phyloP scores from a whole-genome alignment of 1,140 invertebrate genomes.

The Drosophila guanche region DNA sequence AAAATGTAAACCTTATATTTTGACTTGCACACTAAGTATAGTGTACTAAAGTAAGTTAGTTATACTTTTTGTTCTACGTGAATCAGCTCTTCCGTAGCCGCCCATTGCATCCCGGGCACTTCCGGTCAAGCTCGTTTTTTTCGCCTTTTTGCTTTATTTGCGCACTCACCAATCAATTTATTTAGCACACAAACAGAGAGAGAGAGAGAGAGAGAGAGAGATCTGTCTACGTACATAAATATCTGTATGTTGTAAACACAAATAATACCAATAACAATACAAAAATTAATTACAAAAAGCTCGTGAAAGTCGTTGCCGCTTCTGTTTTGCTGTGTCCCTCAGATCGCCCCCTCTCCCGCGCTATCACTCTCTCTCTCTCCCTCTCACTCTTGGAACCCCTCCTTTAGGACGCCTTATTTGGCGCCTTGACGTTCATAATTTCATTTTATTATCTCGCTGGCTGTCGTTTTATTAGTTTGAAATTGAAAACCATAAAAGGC shows the following conservation, averaged over 20 bases:
- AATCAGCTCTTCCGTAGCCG: constrained; percentile 47
- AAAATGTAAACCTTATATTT: constrained; percentile 5
- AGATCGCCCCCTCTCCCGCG: constrained; percentile 6
- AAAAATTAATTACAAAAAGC: constrained; percentile 74
- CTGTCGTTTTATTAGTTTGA: constrained; percentile 80
- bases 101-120: constrained; percentile 64
- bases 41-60: constrained; percentile 8
- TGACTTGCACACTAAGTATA: constrained; percentile 6
- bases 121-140: constrained; percentile 74
- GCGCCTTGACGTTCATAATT: constrained; percentile 78
- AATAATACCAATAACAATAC: constrained; percentile 52
- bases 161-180: constrained; percentile 54
- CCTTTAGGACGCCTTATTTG: constrained; percentile 61
- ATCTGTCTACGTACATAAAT: constrained; percentile 17
- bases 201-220: neutral
- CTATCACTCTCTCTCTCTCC: neutral
- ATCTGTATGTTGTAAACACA: constrained; percentile 52
- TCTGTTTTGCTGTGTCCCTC: constrained; percentile 48
- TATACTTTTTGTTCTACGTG: constrained; percentile 10
- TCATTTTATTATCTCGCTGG: constrained; percentile 74
- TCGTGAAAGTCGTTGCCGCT: constrained; percentile 75
- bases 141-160: constrained; percentile 73
- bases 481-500: constrained; percentile 80
- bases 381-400: neutral
- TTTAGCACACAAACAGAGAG: constrained; percentile 14